Conservation (phyloP, 92 coral and sea anemone species). For the Metridium senile region DNA sequence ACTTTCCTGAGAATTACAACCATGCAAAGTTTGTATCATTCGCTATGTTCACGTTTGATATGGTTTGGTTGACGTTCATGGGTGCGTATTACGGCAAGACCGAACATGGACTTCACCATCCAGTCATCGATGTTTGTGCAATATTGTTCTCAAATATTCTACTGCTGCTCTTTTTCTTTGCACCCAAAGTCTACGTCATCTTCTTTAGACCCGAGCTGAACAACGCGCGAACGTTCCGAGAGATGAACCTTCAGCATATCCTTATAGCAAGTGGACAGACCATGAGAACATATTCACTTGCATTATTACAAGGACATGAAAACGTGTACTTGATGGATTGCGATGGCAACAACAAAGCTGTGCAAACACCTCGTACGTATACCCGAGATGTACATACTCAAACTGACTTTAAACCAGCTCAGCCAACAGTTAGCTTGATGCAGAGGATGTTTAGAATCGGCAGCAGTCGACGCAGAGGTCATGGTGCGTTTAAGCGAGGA, state of each 20-base stretch:
- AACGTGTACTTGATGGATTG: conserved; percentile 53
- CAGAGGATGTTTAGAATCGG: conserved; percentile 22
- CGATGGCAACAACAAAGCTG: conserved; percentile 55
- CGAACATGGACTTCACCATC: conserved; percentile 26
- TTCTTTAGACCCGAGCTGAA: conserved; percentile 52
- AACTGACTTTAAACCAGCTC: conserved; percentile 22
- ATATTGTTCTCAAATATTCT: conserved; percentile 59
- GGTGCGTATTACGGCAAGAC: conserved; percentile 66
- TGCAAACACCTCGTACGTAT: conserved; percentile 23
- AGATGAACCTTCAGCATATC: conserved; percentile 35
- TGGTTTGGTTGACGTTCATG: conserved; percentile 73
- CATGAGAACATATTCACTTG: conserved; percentile 19
- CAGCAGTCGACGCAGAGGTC: conserved; percentile 1
- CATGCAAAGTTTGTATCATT: conserved; percentile 79
- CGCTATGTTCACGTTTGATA: conserved; percentile 82
- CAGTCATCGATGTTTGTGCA: conserved; percentile 51
- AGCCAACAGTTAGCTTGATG: neutral
- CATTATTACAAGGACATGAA: conserved; percentile 25
- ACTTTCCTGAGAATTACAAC: conserved; percentile 87
- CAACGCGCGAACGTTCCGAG: conserved; percentile 48
- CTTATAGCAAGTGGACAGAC: neutral
- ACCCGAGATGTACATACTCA: conserved; percentile 33
- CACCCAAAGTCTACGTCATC: conserved; percentile 67
- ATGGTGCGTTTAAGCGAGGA: conserved; percentile 6
- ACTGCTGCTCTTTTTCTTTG: conserved; percentile 59